Evolutionary conservation across 2,797 vertebrate genomes (phyloP), one percentile per base, ranked within the genome.

Genomic region (Artibeus lituratus): DNA sequence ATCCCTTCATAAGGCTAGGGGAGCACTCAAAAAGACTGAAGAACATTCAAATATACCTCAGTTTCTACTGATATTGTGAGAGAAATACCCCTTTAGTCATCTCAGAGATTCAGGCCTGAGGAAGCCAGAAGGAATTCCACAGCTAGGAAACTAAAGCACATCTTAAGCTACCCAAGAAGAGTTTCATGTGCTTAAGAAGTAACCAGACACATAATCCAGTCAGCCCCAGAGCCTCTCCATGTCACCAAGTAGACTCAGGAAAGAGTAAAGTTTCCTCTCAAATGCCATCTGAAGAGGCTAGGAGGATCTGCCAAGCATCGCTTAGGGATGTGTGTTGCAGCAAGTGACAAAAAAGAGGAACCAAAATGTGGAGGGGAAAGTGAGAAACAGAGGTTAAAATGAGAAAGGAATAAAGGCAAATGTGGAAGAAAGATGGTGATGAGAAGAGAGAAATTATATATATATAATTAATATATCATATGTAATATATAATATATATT

Each of bases 131-230:
- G 70, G 70, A 94, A 90, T 80, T 69, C 59, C 18, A 24, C 49
- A 55, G 57, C n/a, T 53, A 83, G 73, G 49, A 87, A 92, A 88
- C 44, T 39, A 72, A 95, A 95, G 11, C 3, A 47, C 24, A 67
- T 35, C 85, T 83, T 94, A 90, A 90, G 15, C 39, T 77, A 88
- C 77, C 21, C 55, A 92, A 74, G 19, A 76, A 96, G 76, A 92
- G n/a, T 81, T 80, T 80, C 21, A 9, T 21, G n/a, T 95, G 32
- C 53, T 62, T 83, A 74, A 86, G 65, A 90, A 53, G 55, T 57
- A n/a, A 51, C 37, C 65, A 91, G 73, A 95, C n/a, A 92, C 10
- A 57, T 11, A 49, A 70, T 24, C 37, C 53, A 77, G 22, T n/a
- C 67, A 90, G 49, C 42, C 49, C 15, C 57, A 44, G 39, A 93